phyloP scores from a whole-genome alignment of 2,113 vertebrate genomes.

The Cettia cetti region DNA sequence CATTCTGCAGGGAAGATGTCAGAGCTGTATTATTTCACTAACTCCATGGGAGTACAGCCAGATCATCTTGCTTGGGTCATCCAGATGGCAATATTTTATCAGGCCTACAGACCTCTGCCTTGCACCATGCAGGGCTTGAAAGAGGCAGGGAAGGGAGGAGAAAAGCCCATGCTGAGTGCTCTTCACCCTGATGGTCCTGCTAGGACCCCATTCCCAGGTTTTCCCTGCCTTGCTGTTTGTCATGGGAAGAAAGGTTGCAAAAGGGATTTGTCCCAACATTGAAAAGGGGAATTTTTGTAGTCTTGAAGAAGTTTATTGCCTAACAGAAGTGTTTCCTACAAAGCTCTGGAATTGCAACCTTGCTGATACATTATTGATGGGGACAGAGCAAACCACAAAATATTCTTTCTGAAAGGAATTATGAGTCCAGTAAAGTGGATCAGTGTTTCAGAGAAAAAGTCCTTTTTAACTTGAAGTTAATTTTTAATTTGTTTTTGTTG shows the following conservation, averaged over 20 bases:
- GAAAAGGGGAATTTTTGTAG: background rate
- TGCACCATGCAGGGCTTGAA: accelerated
- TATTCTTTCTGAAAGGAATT: background rate
- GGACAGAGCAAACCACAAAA: background rate
- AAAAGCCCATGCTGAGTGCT: background rate
- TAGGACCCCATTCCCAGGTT: accelerated
- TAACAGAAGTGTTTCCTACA: background rate
- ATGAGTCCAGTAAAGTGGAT: background rate
- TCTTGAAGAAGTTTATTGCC: background rate
- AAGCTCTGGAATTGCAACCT: background rate
- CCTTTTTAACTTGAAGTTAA: background rate
- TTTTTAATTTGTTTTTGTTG: background rate
- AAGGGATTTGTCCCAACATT: background rate
- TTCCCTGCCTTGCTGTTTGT: background rate
- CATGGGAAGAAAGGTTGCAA: background rate
- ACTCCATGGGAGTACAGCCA: background rate
- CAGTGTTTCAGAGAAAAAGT: background rate
- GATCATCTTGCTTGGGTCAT: background rate
- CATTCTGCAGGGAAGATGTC: background rate
- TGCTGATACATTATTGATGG: background rate
- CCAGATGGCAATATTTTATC: background rate
- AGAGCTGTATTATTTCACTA: background rate
- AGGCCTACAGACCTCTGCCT: background rate
- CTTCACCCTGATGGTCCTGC: background rate
- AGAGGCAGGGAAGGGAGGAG: background rate